Conservation (phyloP, 2,888 invertebrate genomes). For the Ennomos quercinarius region DNA sequence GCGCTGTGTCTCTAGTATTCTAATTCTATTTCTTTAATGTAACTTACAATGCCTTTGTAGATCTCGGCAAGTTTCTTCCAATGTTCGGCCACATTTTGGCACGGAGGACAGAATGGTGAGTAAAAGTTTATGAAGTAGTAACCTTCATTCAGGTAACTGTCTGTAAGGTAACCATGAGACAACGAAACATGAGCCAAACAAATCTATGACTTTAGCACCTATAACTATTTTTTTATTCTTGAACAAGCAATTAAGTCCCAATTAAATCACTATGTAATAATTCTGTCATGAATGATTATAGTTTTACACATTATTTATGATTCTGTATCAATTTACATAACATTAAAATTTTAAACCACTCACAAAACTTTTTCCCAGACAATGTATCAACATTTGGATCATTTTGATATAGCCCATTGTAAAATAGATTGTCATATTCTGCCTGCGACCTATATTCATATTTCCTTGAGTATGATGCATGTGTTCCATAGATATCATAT, state of each 20-base stretch:
- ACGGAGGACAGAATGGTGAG: slow-evolving; percentile 94
- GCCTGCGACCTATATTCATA: slow-evolving; percentile 85
- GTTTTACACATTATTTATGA: no score
- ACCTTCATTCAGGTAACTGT: slow-evolving; percentile 85
- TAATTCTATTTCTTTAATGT: no score
- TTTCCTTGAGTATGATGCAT: slow-evolving; percentile 76
- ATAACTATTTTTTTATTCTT: no score
- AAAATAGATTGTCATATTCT: slow-evolving; percentile 92
- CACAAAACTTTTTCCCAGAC: slow-evolving; percentile 90
- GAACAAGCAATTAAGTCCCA: no score
- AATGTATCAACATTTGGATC: slow-evolving; percentile 93
- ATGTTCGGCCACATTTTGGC: slow-evolving; percentile 92
- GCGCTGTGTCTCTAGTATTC: no score
- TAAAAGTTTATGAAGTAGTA: slow-evolving; percentile 96
- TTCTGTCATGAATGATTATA: no score
- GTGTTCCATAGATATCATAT: slow-evolving; percentile 92
- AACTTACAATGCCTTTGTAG: slow-evolving; percentile 90
- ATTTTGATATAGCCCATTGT: slow-evolving; percentile 95
- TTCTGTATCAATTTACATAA: no score
- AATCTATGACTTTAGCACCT: no score
- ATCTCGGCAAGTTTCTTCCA: slow-evolving; percentile 93
- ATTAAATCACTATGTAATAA: no score
- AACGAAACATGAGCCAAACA: no score
- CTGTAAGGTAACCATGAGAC: slow-evolving; percentile 51
- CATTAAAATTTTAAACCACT: slow-evolving; percentile 53